phyloP scores from a whole-genome alignment of 2,113 vertebrate genomes.

The Butorides virescens region DNA sequence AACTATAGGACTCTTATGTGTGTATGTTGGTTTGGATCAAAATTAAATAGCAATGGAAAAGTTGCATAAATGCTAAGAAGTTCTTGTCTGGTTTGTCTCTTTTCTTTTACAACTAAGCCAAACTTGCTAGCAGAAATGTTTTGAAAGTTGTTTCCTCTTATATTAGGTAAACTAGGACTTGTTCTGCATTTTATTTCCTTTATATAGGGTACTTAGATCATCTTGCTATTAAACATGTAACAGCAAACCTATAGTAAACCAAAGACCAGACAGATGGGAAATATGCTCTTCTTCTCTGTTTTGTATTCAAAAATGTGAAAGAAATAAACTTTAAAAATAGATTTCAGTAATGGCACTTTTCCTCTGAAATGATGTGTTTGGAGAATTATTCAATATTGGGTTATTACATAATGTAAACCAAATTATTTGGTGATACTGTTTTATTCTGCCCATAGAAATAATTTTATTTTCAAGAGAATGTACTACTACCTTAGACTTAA shows the following conservation, averaged over 20 bases:
- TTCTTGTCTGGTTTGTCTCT: neutral
- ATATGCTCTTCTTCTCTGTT: neutral
- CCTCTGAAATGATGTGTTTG: neutral
- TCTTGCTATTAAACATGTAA: neutral
- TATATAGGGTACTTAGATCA: neutral
- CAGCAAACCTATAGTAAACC: neutral
- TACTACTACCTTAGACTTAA: neutral
- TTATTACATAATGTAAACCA: neutral
- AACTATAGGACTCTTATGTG: neutral
- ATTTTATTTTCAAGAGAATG: neutral
- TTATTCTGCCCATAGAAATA: neutral
- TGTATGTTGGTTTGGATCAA: neutral
- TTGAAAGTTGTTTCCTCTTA: neutral
- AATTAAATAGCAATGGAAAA: neutral
- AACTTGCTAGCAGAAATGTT: neutral
- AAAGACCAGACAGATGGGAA: neutral
- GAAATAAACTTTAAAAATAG: neutral
- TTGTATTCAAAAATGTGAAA: neutral
- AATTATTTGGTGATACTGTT: neutral
- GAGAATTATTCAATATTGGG: neutral
- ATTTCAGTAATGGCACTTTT: neutral
- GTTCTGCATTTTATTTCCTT: neutral
- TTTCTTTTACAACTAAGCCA: neutral
- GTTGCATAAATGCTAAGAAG: neutral
- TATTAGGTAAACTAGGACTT: neutral